phyloP scores from a whole-genome alignment of 2,113 vertebrate species.

The Hydrolagus affinis region DNA sequence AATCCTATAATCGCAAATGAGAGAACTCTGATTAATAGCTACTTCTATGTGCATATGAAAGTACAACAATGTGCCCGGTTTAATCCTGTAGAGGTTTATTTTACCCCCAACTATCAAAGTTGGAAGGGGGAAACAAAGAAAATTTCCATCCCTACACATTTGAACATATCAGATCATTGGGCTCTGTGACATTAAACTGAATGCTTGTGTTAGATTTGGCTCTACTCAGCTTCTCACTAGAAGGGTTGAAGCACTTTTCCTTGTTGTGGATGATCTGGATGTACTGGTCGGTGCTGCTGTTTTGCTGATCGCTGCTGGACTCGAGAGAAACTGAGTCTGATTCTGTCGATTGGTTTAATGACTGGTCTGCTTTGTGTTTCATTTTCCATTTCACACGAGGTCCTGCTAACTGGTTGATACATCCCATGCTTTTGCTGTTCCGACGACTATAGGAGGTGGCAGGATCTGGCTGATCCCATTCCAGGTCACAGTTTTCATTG shows the following conservation, averaged over 20 bases:
- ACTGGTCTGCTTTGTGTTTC: slow-evolving; percentile 55
- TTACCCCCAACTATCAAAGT: too few relatives aligned
- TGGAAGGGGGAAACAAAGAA: too few relatives aligned
- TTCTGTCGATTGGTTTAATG: slow-evolving; percentile 56
- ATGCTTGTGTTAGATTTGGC: slow-evolving; percentile 56
- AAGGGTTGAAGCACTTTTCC: slow-evolving; percentile 55
- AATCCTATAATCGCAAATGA: too few relatives aligned
- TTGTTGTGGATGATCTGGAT: slow-evolving; percentile 74
- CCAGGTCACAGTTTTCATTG: slow-evolving; percentile 47
- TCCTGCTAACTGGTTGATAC: slow-evolving; percentile 46
- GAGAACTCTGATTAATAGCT: too few relatives aligned
- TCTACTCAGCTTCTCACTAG: slow-evolving; percentile 49
- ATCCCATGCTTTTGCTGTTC: slow-evolving; percentile 46
- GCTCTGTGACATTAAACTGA: slow-evolving; percentile 48
- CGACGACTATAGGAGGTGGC: slow-evolving; percentile 45
- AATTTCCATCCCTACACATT: slow-evolving; percentile 51
- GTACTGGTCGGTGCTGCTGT: slow-evolving; percentile 74
- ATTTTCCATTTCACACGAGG: slow-evolving; percentile 54
- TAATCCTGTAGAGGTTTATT: too few relatives aligned
- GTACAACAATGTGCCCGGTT: too few relatives aligned
- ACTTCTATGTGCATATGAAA: too few relatives aligned
- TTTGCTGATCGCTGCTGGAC: slow-evolving; percentile 84
- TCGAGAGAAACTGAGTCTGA: slow-evolving; percentile 73
- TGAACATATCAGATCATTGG: slow-evolving; percentile 73
- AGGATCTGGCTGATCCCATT: slow-evolving; percentile 43